Conservation (phyloP, 1,140 invertebrate species). For the Diorhabda elongata region DNA sequence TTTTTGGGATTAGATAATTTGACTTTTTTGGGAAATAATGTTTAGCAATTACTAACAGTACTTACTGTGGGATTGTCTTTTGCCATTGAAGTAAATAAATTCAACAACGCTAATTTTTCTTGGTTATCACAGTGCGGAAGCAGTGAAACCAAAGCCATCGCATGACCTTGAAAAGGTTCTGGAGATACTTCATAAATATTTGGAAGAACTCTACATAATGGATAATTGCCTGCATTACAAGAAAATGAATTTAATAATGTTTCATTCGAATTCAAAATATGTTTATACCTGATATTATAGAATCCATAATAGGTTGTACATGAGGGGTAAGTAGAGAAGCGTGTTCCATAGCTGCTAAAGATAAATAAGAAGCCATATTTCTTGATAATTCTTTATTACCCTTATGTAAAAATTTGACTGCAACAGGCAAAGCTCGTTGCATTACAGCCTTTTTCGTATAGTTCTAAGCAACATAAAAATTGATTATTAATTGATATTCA, state of each 20-base stretch:
- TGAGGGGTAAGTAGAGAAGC: slow-evolving; percentile 78
- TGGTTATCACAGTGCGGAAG: slow-evolving; percentile 75
- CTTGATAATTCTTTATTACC: slow-evolving; percentile 83
- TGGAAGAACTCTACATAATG: slow-evolving; percentile 76
- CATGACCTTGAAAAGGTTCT: slow-evolving; percentile 78
- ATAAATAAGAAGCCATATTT: slow-evolving; percentile 88
- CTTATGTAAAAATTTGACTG: slow-evolving; percentile 86
- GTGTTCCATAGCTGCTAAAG: slow-evolving; percentile 88
- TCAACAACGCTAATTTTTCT: slow-evolving; percentile 78
- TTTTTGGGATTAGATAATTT: background rate
- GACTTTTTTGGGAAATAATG: background rate
- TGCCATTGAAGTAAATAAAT: slow-evolving; percentile 76
- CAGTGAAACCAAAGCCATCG: slow-evolving; percentile 74
- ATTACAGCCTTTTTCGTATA: slow-evolving; percentile 85
- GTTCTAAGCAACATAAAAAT: slow-evolving; percentile 57
- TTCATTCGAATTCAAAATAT: background rate
- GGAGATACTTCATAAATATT: slow-evolving; percentile 84
- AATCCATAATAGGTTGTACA: slow-evolving; percentile 84
- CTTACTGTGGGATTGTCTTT: slow-evolving; percentile 70
- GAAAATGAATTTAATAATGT: slow-evolving; percentile 47
- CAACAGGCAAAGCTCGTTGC: slow-evolving; percentile 82
- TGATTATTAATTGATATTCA: background rate
- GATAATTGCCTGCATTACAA: slow-evolving; percentile 69
- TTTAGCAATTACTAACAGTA: slow-evolving; percentile 15
- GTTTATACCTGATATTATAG: slow-evolving; percentile 71